Conservation (phyloP, 2,113 vertebrate species). For the Eira barbara region DNA sequence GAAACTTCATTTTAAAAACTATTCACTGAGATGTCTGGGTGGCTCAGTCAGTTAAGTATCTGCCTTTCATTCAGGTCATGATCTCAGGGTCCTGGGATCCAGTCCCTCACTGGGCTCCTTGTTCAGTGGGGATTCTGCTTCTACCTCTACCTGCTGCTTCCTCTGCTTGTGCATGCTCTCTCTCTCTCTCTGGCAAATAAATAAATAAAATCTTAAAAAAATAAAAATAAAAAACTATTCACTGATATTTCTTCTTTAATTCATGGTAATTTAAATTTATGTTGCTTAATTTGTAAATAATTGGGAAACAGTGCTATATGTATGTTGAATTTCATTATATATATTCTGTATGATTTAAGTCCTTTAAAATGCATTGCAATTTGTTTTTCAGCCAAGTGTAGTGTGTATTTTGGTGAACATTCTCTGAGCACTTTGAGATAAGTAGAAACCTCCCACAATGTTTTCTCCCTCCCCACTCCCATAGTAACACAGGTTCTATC, state of each 20-base stretch:
- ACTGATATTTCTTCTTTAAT: not conserved
- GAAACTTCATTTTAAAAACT: not conserved
- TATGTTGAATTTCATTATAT: not conserved
- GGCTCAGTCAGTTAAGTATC: not conserved
- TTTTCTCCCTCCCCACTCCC: not conserved
- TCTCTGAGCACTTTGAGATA: not conserved
- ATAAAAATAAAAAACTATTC: not conserved
- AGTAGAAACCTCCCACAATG: not conserved
- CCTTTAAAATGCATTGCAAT: not conserved
- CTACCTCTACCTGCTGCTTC: not conserved
- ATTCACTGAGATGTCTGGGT: not conserved
- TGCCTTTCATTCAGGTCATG: not conserved
- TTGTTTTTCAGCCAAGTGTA: rapidly evolving
- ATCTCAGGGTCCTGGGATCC: not conserved
- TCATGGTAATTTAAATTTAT: not conserved
- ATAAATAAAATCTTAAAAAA: not conserved
- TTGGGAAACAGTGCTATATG: not conserved
- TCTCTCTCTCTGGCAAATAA: not conserved
- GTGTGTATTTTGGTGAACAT: not conserved
- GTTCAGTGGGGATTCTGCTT: not conserved
- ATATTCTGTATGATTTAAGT: not conserved
- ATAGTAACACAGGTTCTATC: not conserved
- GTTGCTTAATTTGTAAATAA: not conserved
- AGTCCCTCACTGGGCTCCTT: not conserved
- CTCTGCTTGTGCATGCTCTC: too few species aligned